These are phyloP conservation scores for Miltochrista miniata DNA, from an alignment of 2,888 invertebrate genomes.

Conservation along the genomic window DNA sequence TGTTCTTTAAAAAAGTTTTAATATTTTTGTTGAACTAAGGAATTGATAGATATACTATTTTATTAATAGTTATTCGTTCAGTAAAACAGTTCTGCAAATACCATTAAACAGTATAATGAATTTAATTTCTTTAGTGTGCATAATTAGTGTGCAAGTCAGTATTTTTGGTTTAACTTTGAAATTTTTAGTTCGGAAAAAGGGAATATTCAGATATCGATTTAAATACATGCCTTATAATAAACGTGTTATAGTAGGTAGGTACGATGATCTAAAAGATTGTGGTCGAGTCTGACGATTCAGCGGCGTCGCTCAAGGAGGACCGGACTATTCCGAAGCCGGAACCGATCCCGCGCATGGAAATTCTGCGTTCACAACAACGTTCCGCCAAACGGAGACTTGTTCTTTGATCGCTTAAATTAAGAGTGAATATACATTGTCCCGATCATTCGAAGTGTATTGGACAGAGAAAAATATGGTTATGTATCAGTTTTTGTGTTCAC, in stretches of 20 bases:
- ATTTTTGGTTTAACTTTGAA: too few relatives aligned
- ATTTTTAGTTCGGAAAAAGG: too few relatives aligned
- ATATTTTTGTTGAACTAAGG: too few relatives aligned
- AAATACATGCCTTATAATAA: too few relatives aligned
- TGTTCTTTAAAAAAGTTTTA: too few relatives aligned
- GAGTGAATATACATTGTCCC: conserved; percentile 26
- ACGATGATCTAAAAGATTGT: conserved; percentile 73
- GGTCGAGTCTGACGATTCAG: conserved; percentile 58
- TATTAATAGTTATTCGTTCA: too few relatives aligned
- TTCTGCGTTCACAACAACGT: conserved; percentile 47
- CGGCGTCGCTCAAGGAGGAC: conserved; percentile 75
- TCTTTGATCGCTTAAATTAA: conserved; percentile 38
- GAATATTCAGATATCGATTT: too few relatives aligned
- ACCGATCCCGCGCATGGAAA: conserved; percentile 62
- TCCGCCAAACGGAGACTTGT: conserved; percentile 44
- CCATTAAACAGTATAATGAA: too few relatives aligned
- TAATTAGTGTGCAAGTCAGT: too few relatives aligned
- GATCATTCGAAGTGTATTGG: conserved; percentile 5
- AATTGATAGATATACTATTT: too few relatives aligned
- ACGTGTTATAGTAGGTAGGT: conserved; percentile 35
- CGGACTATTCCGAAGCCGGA: conserved; percentile 78
- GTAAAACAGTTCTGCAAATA: too few relatives aligned
- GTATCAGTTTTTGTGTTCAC: conserved; percentile 17
- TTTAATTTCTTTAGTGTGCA: too few relatives aligned
- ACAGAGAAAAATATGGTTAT: conserved; percentile 14